A percentile compares a stretch with the other conserved stretches of the same genome.
Evolutionary conservation across 2,888 invertebrate species (phyloP).

Genomic region (Lobophora halterata): DNA sequence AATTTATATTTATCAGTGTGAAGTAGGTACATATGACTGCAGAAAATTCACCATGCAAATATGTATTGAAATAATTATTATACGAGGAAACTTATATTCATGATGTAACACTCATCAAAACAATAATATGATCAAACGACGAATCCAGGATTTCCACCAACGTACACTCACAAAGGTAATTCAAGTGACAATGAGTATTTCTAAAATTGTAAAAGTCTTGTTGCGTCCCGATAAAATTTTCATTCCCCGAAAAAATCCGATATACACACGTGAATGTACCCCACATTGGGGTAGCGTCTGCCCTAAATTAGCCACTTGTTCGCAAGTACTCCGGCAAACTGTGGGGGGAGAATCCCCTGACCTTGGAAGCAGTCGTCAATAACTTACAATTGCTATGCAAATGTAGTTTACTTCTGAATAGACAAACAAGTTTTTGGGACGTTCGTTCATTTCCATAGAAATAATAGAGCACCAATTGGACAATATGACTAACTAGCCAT

Average conservation of each 20-base stretch:
- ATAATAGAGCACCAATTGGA: conserved; percentile 3
- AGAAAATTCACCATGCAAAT: too few relatives aligned
- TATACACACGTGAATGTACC: conserved; percentile 4
- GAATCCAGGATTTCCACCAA: too few relatives aligned
- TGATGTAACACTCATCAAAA: too few relatives aligned
- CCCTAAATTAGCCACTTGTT: conserved; percentile 10
- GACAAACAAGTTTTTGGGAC: conserved; percentile 6
- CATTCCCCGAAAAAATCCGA: neutral
- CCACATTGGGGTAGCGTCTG: conserved; percentile 5
- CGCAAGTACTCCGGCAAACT: conserved; percentile 1
- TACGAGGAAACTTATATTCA: too few relatives aligned
- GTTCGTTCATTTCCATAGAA: conserved; percentile 5
- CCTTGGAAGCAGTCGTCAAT: conserved; percentile 22
- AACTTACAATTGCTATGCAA: conserved; percentile 26
- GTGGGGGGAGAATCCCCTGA: conserved; percentile 9
- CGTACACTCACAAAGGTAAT: too few relatives aligned
- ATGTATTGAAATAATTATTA: too few relatives aligned
- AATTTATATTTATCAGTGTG: too few relatives aligned
- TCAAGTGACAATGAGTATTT: too few relatives aligned
- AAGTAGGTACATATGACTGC: too few relatives aligned
- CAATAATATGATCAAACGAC: too few relatives aligned
- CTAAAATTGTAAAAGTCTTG: too few relatives aligned
- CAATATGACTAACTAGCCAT: neutral
- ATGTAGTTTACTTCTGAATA: conserved; percentile 27
- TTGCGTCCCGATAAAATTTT: too few relatives aligned